These are phyloP conservation scores for Platichthys stellatus DNA, from an alignment of 2,113 vertebrate species.

Conservation along the genomic window DNA sequence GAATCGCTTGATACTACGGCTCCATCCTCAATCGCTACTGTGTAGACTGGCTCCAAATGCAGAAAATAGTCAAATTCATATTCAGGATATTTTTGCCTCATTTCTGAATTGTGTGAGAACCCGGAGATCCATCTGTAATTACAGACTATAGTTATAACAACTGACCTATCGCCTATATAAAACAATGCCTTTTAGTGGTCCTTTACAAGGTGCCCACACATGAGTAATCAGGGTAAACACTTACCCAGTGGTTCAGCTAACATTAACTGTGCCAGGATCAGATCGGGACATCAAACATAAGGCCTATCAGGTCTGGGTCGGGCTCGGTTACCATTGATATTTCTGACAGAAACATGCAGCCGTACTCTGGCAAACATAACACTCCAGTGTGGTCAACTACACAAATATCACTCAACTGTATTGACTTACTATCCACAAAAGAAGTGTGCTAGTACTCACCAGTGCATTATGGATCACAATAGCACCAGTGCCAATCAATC, in stretches of 20 bases:
- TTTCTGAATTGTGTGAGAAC: too few species aligned
- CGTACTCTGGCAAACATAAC: background rate
- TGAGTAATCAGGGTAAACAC: background rate
- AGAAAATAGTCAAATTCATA: background rate
- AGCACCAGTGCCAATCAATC: conserved; percentile 64
- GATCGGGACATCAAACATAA: too few species aligned
- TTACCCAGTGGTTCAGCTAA: background rate
- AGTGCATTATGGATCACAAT: conserved; percentile 60
- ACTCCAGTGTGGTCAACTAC: background rate
- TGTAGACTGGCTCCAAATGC: background rate
- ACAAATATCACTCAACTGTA: conserved; percentile 49
- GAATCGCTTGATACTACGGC: background rate
- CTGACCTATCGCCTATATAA: background rate
- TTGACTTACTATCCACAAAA: conserved; percentile 69
- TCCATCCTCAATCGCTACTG: background rate
- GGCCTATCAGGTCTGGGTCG: too few species aligned
- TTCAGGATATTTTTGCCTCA: background rate
- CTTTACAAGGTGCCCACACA: background rate
- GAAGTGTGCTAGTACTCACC: conserved; percentile 68
- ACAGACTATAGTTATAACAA: background rate
- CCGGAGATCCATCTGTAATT: background rate
- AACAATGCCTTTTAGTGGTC: background rate
- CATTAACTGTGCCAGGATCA: too few species aligned
- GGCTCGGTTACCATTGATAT: background rate
- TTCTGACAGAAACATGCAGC: background rate